Percentiles rank a stretch among this genome's conserved stretches.
Evolutionary conservation across 2,113 vertebrate species (phyloP).

Genomic region (Hippolais icterina): DNA sequence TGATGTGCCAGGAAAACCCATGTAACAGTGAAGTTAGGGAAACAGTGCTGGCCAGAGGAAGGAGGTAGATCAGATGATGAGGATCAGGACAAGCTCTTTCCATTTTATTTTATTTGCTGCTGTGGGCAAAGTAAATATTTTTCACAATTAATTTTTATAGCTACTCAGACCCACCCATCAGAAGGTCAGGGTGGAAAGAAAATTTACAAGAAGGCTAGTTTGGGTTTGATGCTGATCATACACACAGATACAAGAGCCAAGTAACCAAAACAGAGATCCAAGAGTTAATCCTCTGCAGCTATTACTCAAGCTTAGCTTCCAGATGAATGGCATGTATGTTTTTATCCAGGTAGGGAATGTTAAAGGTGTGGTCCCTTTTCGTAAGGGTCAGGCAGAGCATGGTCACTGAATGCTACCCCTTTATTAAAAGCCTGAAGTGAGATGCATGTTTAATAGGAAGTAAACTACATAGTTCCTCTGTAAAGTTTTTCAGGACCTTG

Average conservation of each 20-base stretch:
- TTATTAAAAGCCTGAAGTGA: background rate
- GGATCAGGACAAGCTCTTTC: background rate
- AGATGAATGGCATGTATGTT: background rate
- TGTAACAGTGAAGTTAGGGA: background rate
- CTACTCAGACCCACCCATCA: background rate
- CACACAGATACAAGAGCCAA: fast-evolving
- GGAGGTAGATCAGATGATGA: background rate
- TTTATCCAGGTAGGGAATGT: background rate
- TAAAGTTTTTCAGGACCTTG: slow-evolving; percentile 18
- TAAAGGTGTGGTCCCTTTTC: background rate
- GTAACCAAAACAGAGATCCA: background rate
- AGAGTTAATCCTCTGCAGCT: background rate
- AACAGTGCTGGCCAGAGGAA: background rate
- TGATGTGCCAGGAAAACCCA: background rate
- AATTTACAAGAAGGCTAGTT: background rate
- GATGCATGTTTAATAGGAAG: background rate
- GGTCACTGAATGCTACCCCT: background rate
- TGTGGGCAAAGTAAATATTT: background rate
- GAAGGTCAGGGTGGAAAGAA: background rate
- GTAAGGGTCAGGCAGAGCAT: background rate
- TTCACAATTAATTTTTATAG: background rate
- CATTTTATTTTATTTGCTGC: background rate
- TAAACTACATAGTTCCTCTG: background rate
- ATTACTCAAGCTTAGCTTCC: background rate
- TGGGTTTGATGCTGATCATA: background rate